Conservation (phyloP, 2,113 vertebrate species). For the Larimichthys crocea region DNA sequence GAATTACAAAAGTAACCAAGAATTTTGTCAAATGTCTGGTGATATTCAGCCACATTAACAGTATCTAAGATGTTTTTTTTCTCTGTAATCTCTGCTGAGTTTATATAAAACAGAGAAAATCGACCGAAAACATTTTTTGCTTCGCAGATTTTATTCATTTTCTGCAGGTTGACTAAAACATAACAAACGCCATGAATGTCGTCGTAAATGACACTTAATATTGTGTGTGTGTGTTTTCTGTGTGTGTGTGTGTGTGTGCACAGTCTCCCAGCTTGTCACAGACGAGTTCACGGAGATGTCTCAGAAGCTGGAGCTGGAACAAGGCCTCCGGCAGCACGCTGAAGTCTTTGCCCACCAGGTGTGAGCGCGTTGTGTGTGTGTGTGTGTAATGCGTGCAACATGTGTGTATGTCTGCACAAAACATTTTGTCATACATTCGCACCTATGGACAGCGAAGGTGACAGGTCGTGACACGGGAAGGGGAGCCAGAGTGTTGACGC, state of each 20-base stretch:
- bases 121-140: not conserved
- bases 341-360: constrained; percentile 87
- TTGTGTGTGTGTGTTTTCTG: constrained; percentile 16
- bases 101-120: not conserved
- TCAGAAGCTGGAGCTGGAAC: constrained; percentile 85
- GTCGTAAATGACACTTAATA: not conserved
- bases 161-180: not conserved
- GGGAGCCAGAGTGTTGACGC: constrained; percentile 50
- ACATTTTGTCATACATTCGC: constrained; percentile 73
- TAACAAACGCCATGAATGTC: not conserved
- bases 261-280: constrained; percentile 84
- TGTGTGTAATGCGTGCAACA: not conserved
- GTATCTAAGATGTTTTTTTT: not conserved
- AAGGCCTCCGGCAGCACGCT: constrained; percentile 82
- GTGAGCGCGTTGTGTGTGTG: constrained; percentile 31
- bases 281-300: constrained; percentile 84
- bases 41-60: not conserved
- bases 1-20: not conserved
- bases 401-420: constrained; percentile 24
- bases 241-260: constrained; percentile 5
- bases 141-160: not conserved
- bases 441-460: constrained; percentile 62
- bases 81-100: not conserved
- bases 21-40: not conserved
- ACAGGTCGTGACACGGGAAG: constrained; percentile 69